Base-by-base conservation (phyloP, 2,113 vertebrate genomes). In the Bos indicus region DNA sequence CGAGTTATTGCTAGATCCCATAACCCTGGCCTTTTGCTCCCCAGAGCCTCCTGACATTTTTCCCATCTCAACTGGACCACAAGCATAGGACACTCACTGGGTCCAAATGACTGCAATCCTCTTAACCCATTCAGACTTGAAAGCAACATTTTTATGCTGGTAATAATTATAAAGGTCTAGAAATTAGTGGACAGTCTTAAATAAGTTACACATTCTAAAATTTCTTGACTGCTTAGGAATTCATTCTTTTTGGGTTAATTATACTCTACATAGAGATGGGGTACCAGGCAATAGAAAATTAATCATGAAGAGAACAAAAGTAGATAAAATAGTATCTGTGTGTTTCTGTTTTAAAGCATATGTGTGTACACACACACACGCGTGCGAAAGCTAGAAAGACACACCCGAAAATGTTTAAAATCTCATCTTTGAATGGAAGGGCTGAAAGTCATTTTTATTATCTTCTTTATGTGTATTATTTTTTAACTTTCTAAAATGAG, bases 131-230 rank as follows among this genome's bases (percentile, higher is more conserved):
- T 36, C 11, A 25, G 19, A 85, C 36, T 33, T 82, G 26, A 80
- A 89, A 46, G 25, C 54, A 93, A 48, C 54, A 82, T 21, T 59
- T 82, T 80, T 74, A 91, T 48, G n/a, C 8, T 46, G 1, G 28
- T 88, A 36, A 80, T 83, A 87, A 95, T 84, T 36, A 97, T 43
- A 88, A 92, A 94, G 36, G 62, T 90, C 51, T 92, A 93, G 62
- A 81, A 92, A 43, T 81, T 71, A 56, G 48, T 26, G 6, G 25
- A 28, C 40, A 90, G 30, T 11, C 33, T 90, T 94, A 87, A 88
- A 16, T 67, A 82, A 93, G 33, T 83, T 77, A 95, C 26, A 62
- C 9, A 92, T 86, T 90, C 21, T 51, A 86, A 57, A 96, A 88
- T 30, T 51, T 71, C 23, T 93, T 93, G 46, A 81, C n/a, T 93